phyloP scores from a whole-genome alignment of 2,113 vertebrate genomes.

The Carlito syrichta region DNA sequence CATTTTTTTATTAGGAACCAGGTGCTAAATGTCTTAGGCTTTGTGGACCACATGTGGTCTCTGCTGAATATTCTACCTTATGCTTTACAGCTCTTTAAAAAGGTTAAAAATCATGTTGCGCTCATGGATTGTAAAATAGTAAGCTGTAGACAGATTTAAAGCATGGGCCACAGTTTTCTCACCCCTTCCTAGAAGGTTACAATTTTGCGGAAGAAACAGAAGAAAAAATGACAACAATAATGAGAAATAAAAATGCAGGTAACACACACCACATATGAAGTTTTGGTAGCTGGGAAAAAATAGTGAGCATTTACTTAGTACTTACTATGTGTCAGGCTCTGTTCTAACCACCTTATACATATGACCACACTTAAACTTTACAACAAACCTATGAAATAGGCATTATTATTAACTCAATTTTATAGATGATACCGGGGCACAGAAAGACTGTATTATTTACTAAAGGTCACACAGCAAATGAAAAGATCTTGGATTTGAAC shows the following conservation, averaged over 20 bases:
- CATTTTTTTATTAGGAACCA: neutral
- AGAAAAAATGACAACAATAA: neutral
- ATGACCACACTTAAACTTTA: neutral
- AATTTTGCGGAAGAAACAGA: neutral
- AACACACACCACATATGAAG: accelerated
- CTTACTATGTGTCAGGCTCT: neutral
- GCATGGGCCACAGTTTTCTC: neutral
- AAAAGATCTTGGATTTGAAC: neutral
- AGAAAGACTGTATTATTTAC: neutral
- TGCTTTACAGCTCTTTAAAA: neutral
- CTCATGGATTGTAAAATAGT: neutral
- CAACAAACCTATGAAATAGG: neutral
- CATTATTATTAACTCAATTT: neutral
- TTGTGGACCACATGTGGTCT: neutral
- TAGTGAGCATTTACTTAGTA: neutral
- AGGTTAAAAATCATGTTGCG: neutral
- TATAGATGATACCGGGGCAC: neutral
- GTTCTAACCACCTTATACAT: neutral
- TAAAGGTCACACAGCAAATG: neutral
- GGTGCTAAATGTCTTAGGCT: neutral
- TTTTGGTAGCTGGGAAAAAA: neutral
- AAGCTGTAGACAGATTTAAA: neutral
- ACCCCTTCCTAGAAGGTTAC: neutral
- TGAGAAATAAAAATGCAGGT: neutral
- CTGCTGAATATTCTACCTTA: neutral